Evolutionary conservation across 1,140 invertebrate genomes (phyloP).

Genomic region (Drosophila busckii): DNA sequence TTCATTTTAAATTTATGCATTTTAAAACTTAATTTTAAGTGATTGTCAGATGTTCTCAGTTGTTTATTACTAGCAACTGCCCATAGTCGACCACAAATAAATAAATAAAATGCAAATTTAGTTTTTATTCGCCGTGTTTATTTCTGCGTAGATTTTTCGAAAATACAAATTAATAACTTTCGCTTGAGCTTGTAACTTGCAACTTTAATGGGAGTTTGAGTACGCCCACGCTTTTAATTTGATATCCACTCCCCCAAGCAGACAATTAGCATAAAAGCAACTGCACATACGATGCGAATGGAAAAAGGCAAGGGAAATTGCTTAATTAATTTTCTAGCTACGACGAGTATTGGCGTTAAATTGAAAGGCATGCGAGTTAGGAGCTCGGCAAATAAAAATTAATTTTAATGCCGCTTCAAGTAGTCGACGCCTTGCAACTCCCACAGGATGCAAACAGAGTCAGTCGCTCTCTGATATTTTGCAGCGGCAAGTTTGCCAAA

Average conservation of each 20-base stretch:
- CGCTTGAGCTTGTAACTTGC: no score
- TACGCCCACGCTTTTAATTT: background rate
- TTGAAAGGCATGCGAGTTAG: slow-evolving; percentile 34
- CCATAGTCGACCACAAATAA: no score
- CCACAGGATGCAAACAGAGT: slow-evolving; percentile 44
- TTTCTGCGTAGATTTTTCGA: no score
- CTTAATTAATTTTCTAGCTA: slow-evolving; percentile 63
- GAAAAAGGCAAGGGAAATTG: slow-evolving; percentile 39
- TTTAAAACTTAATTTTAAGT: no score
- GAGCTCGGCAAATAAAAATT: slow-evolving; percentile 53
- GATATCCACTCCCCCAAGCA: slow-evolving; percentile 3
- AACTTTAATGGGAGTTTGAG: no score
- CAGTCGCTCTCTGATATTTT: slow-evolving; percentile 42
- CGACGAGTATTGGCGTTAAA: slow-evolving; percentile 25
- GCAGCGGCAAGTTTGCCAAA: slow-evolving; percentile 38
- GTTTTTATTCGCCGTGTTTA: no score
- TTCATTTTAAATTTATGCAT: no score
- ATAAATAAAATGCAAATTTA: no score
- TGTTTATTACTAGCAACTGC: no score
- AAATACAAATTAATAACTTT: no score
- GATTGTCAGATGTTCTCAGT: no score
- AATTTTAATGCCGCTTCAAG: slow-evolving; percentile 48
- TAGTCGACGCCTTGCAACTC: slow-evolving; percentile 22
- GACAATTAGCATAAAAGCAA: slow-evolving; percentile 64
- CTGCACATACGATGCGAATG: slow-evolving; percentile 29